These are phyloP conservation scores for Coenonympha arcania DNA, from an alignment of 2,888 invertebrate genomes.

Conservation along the genomic window DNA sequence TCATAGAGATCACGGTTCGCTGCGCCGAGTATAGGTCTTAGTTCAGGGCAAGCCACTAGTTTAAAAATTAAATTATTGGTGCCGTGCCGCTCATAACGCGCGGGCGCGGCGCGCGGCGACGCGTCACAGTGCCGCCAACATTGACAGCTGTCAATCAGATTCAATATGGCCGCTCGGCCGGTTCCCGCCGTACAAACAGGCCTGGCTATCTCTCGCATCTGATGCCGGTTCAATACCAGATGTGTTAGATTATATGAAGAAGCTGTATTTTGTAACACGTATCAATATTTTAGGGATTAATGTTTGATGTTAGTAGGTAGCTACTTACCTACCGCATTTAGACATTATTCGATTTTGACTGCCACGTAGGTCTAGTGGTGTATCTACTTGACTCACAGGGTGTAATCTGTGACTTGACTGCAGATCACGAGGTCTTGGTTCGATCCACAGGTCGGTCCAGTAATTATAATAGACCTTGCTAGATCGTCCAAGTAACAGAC, in stretches of 20 bases:
- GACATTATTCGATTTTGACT: conserved; percentile 2
- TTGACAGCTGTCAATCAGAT: conserved; percentile 74
- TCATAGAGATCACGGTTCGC: no score
- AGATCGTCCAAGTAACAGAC: no score
- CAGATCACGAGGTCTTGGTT: no score
- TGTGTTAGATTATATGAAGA: conserved; percentile 43
- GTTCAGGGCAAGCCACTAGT: no score
- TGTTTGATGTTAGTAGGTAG: conserved; percentile 17
- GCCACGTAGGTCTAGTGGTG: no score
- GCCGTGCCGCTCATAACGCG: conserved; percentile 45
- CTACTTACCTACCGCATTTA: conserved; percentile 8
- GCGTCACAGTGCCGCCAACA: conserved; percentile 71
- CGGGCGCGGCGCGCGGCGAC: conserved; percentile 59
- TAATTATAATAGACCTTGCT: no score
- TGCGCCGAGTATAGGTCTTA: no score
- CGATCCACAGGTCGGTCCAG: no score
- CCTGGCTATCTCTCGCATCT: conserved; percentile 41
- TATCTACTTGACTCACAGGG: no score
- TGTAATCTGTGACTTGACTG: no score
- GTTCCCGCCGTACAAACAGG: conserved; percentile 47
- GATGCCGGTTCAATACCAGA: conserved; percentile 40
- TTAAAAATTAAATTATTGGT: conserved; percentile 54
- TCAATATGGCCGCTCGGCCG: conserved; percentile 68
- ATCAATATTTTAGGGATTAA: conserved; percentile 28
- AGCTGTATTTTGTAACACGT: conserved; percentile 33